Conservation (phyloP, 2,888 invertebrate genomes). For the Xylota segnis region DNA sequence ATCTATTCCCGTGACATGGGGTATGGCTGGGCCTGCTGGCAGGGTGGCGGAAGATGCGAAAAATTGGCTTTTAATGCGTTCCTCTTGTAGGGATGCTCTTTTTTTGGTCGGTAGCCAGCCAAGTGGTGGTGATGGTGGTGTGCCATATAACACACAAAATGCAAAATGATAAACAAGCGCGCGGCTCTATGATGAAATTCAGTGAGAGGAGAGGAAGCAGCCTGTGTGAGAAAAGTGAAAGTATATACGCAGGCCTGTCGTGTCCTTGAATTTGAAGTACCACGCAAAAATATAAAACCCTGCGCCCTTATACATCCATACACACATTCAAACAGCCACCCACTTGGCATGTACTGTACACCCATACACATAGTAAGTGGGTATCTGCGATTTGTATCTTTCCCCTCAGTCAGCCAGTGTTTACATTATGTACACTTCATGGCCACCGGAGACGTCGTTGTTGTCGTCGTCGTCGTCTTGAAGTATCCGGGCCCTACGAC, state of each 20-base stretch:
- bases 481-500: constrained; percentile 18
- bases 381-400: constrained; percentile 15
- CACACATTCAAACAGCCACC: background rate
- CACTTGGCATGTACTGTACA: constrained; percentile 20
- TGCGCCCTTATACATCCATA: background rate
- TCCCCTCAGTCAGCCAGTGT: background rate
- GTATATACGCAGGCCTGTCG: background rate
- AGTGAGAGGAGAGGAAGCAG: constrained; percentile 12
- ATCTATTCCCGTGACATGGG: constrained; percentile 11
- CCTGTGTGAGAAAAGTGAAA: constrained; percentile 27
- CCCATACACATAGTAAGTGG: background rate
- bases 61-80: constrained; percentile 49
- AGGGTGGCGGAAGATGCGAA: constrained; percentile 12
- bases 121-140: background rate
- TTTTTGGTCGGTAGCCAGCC: constrained; percentile 1
- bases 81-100: constrained; percentile 5
- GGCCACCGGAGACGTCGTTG: constrained; percentile 48
- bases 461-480: constrained; percentile 39
- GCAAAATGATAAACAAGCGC: constrained; percentile 45
- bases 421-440: constrained; percentile 49
- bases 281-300: constrained; percentile 15
- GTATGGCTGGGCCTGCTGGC: background rate
- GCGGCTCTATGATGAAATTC: constrained; percentile 44
- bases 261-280: constrained; percentile 63
- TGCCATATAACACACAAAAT: constrained; percentile 33